phyloP scores from a whole-genome alignment of 2,888 invertebrate species.

The Melieria omissa region DNA sequence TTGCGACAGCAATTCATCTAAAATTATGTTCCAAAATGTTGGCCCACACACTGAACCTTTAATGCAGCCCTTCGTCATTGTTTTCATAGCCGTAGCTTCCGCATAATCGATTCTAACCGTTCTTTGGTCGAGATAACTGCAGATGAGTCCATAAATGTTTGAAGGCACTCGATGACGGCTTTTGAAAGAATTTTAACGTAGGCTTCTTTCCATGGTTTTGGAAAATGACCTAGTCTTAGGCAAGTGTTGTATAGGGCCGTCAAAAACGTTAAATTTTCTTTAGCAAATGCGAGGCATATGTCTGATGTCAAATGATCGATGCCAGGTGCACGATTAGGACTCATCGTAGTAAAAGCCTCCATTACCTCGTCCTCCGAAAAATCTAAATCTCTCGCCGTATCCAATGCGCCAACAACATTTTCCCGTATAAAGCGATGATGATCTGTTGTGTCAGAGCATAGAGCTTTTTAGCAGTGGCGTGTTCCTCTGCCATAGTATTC shows the following conservation, averaged over 20 bases:
- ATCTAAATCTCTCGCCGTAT: neutral
- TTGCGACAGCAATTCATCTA: neutral
- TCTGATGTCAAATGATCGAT: neutral
- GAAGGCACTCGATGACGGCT: neutral
- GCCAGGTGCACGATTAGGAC: neutral
- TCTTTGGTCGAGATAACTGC: neutral
- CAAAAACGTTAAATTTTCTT: neutral
- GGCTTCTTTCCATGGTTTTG: slow-evolving; percentile 1
- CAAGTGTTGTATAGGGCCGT: neutral
- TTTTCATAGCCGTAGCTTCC: neutral
- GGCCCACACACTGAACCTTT: neutral
- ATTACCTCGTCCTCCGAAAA: neutral
- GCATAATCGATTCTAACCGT: slow-evolving; percentile 6
- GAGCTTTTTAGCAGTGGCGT: neutral
- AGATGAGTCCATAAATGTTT: slow-evolving; percentile 3
- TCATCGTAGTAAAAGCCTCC: neutral
- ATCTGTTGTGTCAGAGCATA: neutral
- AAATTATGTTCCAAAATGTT: too few relatives aligned
- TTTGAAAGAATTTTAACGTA: too few relatives aligned
- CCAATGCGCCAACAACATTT: neutral
- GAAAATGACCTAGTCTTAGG: neutral
- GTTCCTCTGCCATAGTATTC: neutral
- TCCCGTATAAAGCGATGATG: neutral
- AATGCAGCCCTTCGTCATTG: neutral
- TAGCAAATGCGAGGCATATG: neutral